Conservation (phyloP, 2,888 invertebrate genomes). For the Halocaridina rubra region DNA sequence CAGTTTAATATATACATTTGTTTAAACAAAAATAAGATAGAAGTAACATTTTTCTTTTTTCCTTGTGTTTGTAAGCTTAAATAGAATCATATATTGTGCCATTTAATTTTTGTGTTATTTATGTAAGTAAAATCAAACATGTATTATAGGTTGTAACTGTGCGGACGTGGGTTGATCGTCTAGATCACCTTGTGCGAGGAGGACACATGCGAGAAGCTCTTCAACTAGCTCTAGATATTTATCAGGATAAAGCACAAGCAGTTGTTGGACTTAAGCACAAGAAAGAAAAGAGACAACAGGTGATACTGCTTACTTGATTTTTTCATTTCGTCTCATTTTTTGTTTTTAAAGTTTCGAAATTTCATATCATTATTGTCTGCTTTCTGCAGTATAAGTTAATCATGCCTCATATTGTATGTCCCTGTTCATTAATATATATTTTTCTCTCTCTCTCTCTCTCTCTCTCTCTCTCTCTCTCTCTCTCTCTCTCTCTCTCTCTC, state of each 20-base stretch:
- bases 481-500: no score
- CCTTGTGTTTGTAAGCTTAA: no score
- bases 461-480: no score
- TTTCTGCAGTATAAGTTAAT: neutral
- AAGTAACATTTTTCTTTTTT: no score
- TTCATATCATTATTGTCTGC: neutral
- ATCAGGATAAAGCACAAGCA: slow-evolving; percentile 75
- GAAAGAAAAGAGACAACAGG: slow-evolving; percentile 67
- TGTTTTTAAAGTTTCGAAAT: neutral
- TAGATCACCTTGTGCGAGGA: slow-evolving; percentile 69
- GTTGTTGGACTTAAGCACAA: slow-evolving; percentile 73
- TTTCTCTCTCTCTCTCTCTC: neutral
- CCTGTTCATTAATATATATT: neutral
- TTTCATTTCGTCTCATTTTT: no score
- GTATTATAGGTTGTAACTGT: slow-evolving; percentile 68
- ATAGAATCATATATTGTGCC: no score
- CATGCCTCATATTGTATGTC: neutral
- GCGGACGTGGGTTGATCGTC: slow-evolving; percentile 71
- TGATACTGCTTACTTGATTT: neutral
- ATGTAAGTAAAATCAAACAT: no score
- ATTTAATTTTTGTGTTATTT: no score
- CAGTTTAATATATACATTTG: no score
- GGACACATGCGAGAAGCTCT: slow-evolving; percentile 71
- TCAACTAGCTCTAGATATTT: slow-evolving; percentile 74
- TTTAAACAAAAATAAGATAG: no score